Evolutionary conservation across 2,797 vertebrate genomes (phyloP).

Genomic region (Acropternis orthonyx): DNA sequence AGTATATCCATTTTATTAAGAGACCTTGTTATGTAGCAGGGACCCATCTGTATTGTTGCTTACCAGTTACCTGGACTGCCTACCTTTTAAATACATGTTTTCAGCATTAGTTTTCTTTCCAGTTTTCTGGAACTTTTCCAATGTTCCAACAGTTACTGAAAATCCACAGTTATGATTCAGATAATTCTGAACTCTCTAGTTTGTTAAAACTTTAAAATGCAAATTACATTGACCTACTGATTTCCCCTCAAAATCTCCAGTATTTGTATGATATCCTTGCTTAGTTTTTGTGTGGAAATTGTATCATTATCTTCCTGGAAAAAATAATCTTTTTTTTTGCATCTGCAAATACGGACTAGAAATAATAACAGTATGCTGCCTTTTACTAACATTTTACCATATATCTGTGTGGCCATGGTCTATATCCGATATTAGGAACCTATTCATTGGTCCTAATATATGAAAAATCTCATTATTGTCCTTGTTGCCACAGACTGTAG

Average conservation of each 20-base stretch:
- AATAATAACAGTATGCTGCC: not conserved
- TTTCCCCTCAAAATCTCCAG: not conserved
- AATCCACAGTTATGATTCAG: not conserved
- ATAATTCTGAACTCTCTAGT: not conserved
- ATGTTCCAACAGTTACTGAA: not conserved
- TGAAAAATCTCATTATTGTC: not conserved
- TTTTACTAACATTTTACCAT: not conserved
- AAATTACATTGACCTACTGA: not conserved
- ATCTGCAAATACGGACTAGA: not conserved
- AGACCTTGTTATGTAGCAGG: not conserved
- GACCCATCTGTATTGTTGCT: not conserved
- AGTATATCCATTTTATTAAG: not conserved
- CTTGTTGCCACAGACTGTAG: fast-evolving
- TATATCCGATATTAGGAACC: not conserved
- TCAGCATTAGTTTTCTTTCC: not conserved
- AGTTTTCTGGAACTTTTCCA: not conserved
- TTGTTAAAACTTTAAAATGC: not conserved
- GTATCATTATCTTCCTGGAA: not conserved
- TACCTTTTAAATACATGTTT: not conserved
- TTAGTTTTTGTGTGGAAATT: not conserved
- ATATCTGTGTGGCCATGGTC: not conserved
- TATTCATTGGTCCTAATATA: not conserved
- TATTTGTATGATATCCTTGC: not conserved
- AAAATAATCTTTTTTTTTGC: not conserved
- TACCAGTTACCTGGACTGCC: not conserved